These are phyloP conservation scores for Dorcus parallelipipedus DNA, from an alignment of 2,888 invertebrate genomes.

Conservation along the genomic window DNA sequence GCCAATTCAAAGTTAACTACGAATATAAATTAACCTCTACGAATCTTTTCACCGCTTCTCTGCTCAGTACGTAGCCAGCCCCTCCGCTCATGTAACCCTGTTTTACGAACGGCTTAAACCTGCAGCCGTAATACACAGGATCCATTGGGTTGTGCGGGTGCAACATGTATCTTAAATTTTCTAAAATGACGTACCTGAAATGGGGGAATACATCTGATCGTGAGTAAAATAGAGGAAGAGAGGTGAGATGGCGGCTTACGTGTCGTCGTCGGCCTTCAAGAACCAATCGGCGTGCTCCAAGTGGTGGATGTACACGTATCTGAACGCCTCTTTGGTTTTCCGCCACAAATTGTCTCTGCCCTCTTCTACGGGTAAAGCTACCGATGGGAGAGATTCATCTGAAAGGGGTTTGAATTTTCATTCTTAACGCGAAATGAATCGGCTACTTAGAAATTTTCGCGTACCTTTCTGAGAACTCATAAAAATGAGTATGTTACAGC, in stretches of 20 bases:
- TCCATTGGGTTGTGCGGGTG: slow-evolving; percentile 68
- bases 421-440: too few species aligned
- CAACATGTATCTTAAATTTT: slow-evolving; percentile 92
- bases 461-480: slow-evolving; percentile 78
- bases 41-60: slow-evolving; percentile 74
- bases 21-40: slow-evolving; percentile 52
- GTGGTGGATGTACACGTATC: slow-evolving; percentile 81
- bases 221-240: background rate
- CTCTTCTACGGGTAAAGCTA: slow-evolving; percentile 81
- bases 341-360: slow-evolving; percentile 94
- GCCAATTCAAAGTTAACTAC: too few species aligned
- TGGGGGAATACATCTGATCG: background rate
- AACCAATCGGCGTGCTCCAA: slow-evolving; percentile 92
- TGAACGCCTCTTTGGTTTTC: slow-evolving; percentile 93
- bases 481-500: slow-evolving; percentile 83
- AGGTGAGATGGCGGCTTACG: slow-evolving; percentile 55
- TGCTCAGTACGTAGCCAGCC: slow-evolving; percentile 91
- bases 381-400: slow-evolving; percentile 71
- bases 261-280: slow-evolving; percentile 97
- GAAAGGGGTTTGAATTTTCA: slow-evolving; percentile 25
- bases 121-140: slow-evolving; percentile 87
- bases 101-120: slow-evolving; percentile 79
- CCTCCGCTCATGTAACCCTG: slow-evolving; percentile 93
- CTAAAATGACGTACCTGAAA: slow-evolving; percentile 84
- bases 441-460: too few species aligned